Conservation (phyloP, 2,888 invertebrate genomes). For the Ecliptopera silaceata region DNA sequence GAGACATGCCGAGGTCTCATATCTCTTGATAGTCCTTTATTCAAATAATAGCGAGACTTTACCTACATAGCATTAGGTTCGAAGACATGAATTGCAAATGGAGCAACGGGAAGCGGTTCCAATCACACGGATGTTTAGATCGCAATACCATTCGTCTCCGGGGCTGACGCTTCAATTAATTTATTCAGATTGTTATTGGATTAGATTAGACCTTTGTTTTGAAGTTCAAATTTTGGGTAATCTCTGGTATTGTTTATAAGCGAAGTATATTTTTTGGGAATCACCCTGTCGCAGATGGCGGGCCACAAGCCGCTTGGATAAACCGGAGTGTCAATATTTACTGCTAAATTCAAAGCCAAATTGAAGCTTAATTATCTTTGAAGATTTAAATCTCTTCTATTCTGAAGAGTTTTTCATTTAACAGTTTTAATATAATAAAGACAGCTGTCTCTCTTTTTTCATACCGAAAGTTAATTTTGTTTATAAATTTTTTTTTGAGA, state of each 20-base stretch:
- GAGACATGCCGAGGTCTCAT: conserved; percentile 36
- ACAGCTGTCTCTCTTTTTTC: background rate
- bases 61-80: conserved; percentile 38
- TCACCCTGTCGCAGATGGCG: conserved; percentile 8
- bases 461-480: too few species aligned
- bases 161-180: conserved; percentile 62
- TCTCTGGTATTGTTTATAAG: conserved; percentile 21
- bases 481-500: too few species aligned
- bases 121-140: conserved; percentile 64
- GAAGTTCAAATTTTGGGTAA: conserved; percentile 16
- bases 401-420: conserved; percentile 4
- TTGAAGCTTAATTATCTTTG: conserved; percentile 7
- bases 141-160: conserved; percentile 53
- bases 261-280: conserved; percentile 15
- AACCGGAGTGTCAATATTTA: conserved; percentile 22
- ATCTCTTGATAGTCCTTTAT: conserved; percentile 39
- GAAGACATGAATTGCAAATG: conserved; percentile 66
- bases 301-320: conserved; percentile 3
- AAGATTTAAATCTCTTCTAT: conserved; percentile 14
- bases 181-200: conserved; percentile 44
- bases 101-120: conserved; percentile 52
- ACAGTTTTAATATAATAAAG: background rate
- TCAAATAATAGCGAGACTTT: conserved; percentile 35
- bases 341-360: conserved; percentile 1
- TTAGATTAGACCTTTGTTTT: conserved; percentile 26